Base-by-base conservation (phyloP, 2,113 vertebrate genomes). In the Andinoacara biseriatus region DNA sequence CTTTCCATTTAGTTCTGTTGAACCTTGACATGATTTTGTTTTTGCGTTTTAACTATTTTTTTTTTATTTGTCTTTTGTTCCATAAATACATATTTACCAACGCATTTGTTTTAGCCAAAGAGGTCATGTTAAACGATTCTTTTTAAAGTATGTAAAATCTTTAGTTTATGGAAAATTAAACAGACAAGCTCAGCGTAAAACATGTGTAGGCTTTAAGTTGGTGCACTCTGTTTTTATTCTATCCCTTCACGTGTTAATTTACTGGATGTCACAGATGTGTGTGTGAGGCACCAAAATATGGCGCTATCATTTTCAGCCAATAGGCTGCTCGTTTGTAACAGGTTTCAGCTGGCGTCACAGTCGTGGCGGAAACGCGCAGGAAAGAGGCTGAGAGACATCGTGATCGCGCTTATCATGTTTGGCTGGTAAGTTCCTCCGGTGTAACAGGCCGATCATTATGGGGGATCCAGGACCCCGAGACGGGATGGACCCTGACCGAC, bases 281-380 rank as follows among this genome's bases (percentile, higher is more conserved):
- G 89, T 46, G 88, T 78, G 81, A 74, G 26, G 79, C 81, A 90
- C 88, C 86, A 88, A 93, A 94, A 95, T 93, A 94, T 96, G 95
- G 95, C 95, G 94, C 92, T 95, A 96, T 94, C 90, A 18, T 62
- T 86, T 57, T 62, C 81, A 91, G 83, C 96, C 95, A 96, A 96
- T 96, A 72, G 59, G 62, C 29, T 22, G 43, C 7, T 18, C 11
- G 65, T 58, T 86, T 85, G 79, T 89, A 87, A 87, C 90, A 86
- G 90, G 88, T 94, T 86, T 89, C 84, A 59, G 58, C 81, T 76
- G 88, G 88, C 95, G 95, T 96, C 94, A 95, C 84, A 40, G 9
- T 58, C 69, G 84, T 83, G 92, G 74, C 87, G 92, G 90, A 58
- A 77, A 77, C 93, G 95, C 89, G 93, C 91, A 82, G 74, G 31